Evolutionary conservation across 2,797 vertebrate species (phyloP), one percentile per base, ranked within the genome.

Genomic region (Rhodeus uyekii): DNA sequence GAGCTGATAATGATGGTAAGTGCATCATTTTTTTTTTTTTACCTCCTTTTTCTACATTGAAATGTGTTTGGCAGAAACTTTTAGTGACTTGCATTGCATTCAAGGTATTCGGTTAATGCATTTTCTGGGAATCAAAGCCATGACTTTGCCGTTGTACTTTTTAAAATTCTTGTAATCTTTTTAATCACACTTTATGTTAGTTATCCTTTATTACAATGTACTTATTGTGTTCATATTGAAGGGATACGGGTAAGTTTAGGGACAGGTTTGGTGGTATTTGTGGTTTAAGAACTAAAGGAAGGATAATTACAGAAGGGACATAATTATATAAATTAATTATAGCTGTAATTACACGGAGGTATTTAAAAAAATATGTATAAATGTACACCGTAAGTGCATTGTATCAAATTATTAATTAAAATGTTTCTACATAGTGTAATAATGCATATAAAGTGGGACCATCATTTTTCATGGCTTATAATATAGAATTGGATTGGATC

Each of bases 1-100:
- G 97, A 1, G 94, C 97, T 0, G 98, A 99, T 78, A 97, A 91
- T 0, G 98, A 99, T 92, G 96, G 98, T 99, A 90, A 93, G 91
- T 2, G 34, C 10, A 53, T 67, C 19, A 13, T 48, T 48, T 19
- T n/a, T n/a, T n/a, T n/a, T n/a, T 55, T 44, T 73, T 78, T 78
- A 12, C 34, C 32, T 14, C 5, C 4, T 61, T 61, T 61, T 65
- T 24, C 6, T 67, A n/a, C 8, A 22, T 13, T 65, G 9, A n/a
- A 18, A 22, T 64, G 36, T 3, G 24, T 24, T 67, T 34, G 29
- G 29, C 29, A 8, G 16, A 34, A 2, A 3, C 58, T 8, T 29
- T 60, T 8, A 18, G 34, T 1, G 2, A 74, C 34, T 48, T 50
- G 4, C 4, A 19, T 36, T 55, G 29, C 34, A 27, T 39, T 74